Conservation (phyloP, 2,888 invertebrate species). For the Hartigia nigra region DNA sequence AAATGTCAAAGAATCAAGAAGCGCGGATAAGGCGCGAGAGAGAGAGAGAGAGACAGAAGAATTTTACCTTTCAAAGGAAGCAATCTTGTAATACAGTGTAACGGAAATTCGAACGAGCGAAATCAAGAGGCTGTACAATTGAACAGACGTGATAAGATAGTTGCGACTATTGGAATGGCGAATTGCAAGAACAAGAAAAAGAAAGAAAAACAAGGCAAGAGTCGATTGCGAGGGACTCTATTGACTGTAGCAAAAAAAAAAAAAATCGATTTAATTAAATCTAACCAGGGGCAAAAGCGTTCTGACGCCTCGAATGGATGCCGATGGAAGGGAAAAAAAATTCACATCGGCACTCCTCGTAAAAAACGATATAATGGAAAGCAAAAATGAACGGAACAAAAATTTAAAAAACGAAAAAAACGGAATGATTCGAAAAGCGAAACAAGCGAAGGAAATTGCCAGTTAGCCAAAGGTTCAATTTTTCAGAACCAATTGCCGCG, state of each 20-base stretch:
- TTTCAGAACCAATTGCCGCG: slow-evolving; percentile 43
- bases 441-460: slow-evolving; percentile 46
- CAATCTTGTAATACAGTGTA: neutral
- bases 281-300: neutral
- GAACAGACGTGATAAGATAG: neutral
- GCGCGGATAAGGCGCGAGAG: too few species aligned
- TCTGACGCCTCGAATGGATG: neutral
- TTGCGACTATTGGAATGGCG: neutral
- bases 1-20: neutral
- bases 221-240: neutral
- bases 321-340: neutral
- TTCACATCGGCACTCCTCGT: neutral
- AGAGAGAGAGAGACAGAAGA: too few species aligned
- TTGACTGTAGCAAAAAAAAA: neutral
- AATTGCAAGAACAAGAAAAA: neutral
- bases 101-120: neutral
- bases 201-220: neutral
- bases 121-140: neutral
- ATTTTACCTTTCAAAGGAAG: neutral
- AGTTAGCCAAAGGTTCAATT: slow-evolving; percentile 47
- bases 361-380: neutral
- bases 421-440: slow-evolving; percentile 25
- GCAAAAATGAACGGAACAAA: neutral
- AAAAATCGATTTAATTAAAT: neutral
- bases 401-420: too few species aligned